A percentile compares a stretch with the other conserved stretches of the same genome.
These are phyloP conservation scores for Xanthorhoe spadicearia DNA, from an alignment of 2,888 invertebrate species.

Conservation along the genomic window DNA sequence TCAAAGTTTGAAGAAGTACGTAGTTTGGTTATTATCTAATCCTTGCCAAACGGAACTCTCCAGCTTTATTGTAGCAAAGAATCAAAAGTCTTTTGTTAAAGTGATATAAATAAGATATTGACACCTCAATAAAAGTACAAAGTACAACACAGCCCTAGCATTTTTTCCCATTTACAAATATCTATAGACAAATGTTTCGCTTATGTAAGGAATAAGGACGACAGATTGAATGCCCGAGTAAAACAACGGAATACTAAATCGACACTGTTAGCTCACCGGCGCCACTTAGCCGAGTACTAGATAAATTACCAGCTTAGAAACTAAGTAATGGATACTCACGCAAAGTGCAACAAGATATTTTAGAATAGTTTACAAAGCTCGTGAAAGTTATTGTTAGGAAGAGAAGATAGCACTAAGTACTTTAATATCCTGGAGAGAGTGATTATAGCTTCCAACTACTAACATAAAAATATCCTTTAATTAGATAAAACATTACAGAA, in stretches of 20 bases:
- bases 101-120: too few species aligned
- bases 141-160: neutral
- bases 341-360: constrained; percentile 20
- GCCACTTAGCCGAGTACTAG: constrained; percentile 40
- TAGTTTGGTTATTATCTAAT: too few species aligned
- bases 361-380: neutral
- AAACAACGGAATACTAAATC: constrained; percentile 46
- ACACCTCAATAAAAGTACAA: neutral
- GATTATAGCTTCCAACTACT: neutral
- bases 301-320: constrained; percentile 34
- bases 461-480: neutral
- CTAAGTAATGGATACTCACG: constrained; percentile 27
- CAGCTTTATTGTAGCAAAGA: too few species aligned
- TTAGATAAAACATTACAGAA: too few species aligned
- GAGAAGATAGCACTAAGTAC: neutral
- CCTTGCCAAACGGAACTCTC: too few species aligned
- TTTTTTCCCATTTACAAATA: neutral
- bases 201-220: neutral
- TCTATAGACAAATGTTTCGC: neutral
- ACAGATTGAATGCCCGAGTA: constrained; percentile 38
- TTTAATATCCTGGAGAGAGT: neutral
- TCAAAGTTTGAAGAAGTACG: too few species aligned
- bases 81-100: too few species aligned
- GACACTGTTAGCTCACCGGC: constrained; percentile 45
- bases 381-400: constrained; percentile 7